A percentile compares a stretch with the other conserved stretches of the same genome.
These are phyloP conservation scores for Sinosuthora webbiana DNA, from an alignment of 2,113 vertebrate species.

Conservation along the genomic window DNA sequence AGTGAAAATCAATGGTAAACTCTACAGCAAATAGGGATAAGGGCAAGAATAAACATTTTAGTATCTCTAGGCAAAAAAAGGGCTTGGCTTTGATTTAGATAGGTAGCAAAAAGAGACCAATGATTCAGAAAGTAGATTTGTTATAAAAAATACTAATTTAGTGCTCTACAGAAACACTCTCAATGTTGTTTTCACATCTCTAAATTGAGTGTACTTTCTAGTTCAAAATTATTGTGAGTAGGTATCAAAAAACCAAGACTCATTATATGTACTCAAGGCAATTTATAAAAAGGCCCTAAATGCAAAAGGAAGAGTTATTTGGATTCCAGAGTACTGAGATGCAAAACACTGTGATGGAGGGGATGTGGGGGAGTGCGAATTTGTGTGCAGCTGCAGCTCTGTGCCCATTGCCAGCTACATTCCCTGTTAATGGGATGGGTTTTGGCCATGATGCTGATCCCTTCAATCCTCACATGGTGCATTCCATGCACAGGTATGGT, in stretches of 20 bases:
- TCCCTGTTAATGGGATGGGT: fast-evolving
- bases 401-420: background rate
- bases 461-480: background rate
- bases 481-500: background rate
- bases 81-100: background rate
- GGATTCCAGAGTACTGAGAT: background rate
- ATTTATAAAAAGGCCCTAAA: background rate
- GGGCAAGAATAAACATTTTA: background rate
- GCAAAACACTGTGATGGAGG: background rate
- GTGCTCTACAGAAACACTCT: background rate
- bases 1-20: conserved; percentile 14
- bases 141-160: background rate
- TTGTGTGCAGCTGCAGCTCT: background rate
- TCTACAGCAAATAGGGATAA: background rate
- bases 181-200: background rate
- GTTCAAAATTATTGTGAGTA: background rate
- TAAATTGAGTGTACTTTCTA: background rate
- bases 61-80: background rate
- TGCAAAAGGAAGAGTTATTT: background rate
- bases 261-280: fast-evolving
- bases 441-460: background rate
- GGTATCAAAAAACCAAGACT: background rate
- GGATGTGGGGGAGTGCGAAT: background rate
- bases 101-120: background rate
- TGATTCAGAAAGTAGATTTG: background rate